Conservation (phyloP, 30 jellyfish, hydroid and myxozoan genomes). For the Aurelia sp. region DNA sequence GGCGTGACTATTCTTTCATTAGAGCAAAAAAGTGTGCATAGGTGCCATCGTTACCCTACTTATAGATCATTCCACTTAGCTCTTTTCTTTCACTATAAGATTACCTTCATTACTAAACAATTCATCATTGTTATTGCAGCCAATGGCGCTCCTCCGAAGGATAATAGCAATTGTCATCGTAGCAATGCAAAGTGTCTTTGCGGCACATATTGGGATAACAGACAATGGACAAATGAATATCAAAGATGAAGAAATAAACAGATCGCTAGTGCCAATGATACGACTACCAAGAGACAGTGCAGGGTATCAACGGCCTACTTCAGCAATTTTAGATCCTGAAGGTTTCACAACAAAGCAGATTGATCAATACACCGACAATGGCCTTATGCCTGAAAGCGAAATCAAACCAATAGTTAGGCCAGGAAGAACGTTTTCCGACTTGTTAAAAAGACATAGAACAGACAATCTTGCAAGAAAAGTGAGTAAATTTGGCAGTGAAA, state of each 20-base stretch:
- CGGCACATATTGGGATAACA: slow-evolving; percentile 49
- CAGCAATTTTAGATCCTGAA: not conserved
- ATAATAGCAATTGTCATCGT: not conserved
- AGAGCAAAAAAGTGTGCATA: too few relatives aligned
- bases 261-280: slow-evolving; percentile 63
- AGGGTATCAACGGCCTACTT: slow-evolving; percentile 9
- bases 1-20: too few relatives aligned
- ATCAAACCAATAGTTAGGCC: slow-evolving; percentile 9
- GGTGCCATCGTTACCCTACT: too few relatives aligned
- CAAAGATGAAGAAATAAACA: slow-evolving; percentile 38
- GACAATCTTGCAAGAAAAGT: not conserved
- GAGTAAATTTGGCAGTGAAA: not conserved
- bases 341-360: not conserved
- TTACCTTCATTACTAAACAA: not conserved
- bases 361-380: slow-evolving; percentile 16
- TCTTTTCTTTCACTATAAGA: too few relatives aligned
- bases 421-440: slow-evolving; percentile 18
- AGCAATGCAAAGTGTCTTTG: not conserved
- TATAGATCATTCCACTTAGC: too few relatives aligned
- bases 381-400: slow-evolving; percentile 38
- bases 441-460: not conserved
- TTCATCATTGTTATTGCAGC: not conserved
- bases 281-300: slow-evolving; percentile 30
- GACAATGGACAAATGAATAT: slow-evolving; percentile 10
- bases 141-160: slow-evolving; percentile 55